Conservation (phyloP, 2,888 invertebrate genomes). For the Coleophora flavipennella region DNA sequence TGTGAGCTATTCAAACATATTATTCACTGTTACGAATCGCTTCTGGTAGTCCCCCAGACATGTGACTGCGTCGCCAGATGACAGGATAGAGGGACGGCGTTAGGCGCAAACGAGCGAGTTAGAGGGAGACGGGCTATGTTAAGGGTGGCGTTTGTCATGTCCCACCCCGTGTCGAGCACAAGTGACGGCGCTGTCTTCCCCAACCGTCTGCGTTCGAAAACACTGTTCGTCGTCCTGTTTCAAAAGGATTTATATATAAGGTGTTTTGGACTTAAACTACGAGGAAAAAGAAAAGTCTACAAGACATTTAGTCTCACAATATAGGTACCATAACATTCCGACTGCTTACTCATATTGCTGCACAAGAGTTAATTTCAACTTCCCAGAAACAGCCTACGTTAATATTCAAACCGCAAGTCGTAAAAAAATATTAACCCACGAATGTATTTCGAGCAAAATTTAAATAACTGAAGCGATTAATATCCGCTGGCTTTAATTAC, state of each 20-base stretch:
- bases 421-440: constrained; percentile 53
- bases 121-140: constrained; percentile 34
- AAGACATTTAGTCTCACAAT: too few relatives aligned
- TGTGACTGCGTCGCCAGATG: constrained; percentile 61
- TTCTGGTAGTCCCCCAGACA: constrained; percentile 56
- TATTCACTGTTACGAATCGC: constrained; percentile 67
- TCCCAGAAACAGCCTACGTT: constrained; percentile 57
- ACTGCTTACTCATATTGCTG: constrained; percentile 38
- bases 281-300: not conserved
- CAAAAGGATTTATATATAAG: constrained; percentile 23
- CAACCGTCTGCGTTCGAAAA: constrained; percentile 54
- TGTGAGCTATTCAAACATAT: constrained; percentile 53
- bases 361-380: constrained; percentile 47
- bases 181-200: constrained; percentile 62
- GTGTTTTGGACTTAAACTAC: constrained; percentile 14
- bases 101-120: constrained; percentile 21
- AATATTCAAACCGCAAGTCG: constrained; percentile 55
- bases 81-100: constrained; percentile 33
- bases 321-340: constrained; percentile 21
- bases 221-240: constrained; percentile 52
- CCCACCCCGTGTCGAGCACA: constrained; percentile 65
- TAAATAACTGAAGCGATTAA: constrained; percentile 64
- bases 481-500: constrained; percentile 54
- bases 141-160: constrained; percentile 61
- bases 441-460: constrained; percentile 43